These are phyloP conservation scores for Sinella curviseta DNA, from an alignment of 1,140 invertebrate genomes.

Conservation along the genomic window DNA sequence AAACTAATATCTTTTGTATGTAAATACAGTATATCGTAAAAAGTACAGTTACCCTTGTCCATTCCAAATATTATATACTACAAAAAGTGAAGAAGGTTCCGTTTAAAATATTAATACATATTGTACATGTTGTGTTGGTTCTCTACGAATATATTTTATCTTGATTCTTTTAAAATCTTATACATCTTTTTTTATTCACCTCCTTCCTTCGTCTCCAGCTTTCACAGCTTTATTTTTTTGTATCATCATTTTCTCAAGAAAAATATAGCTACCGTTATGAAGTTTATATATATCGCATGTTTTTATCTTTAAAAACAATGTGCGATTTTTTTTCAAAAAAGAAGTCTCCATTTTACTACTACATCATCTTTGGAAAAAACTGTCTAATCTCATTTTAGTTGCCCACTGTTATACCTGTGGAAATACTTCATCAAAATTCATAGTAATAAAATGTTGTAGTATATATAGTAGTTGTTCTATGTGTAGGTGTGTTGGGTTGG, in stretches of 20 bases:
- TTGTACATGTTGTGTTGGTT: slow-evolving; percentile 12
- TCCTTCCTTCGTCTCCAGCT: not conserved
- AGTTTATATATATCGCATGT: no score
- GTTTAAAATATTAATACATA: slow-evolving; percentile 4
- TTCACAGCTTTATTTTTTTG: not conserved
- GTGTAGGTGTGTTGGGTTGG: no score
- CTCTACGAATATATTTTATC: no score
- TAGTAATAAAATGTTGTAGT: no score
- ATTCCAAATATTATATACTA: not conserved
- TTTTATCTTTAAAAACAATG: no score
- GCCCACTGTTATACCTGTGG: no score
- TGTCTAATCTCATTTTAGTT: no score
- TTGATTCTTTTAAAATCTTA: not conserved
- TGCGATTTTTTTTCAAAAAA: no score
- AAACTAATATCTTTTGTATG: not conserved
- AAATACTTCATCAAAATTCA: no score
- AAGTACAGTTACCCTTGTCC: slow-evolving; percentile 18
- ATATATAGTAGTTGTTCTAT: no score
- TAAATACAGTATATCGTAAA: slow-evolving; percentile 26
- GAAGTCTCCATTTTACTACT: no score
- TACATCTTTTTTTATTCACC: not conserved
- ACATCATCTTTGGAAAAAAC: no score
- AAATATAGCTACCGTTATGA: slow-evolving; percentile 5
- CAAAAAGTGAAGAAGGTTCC: not conserved
- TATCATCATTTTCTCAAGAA: not conserved